These are phyloP conservation scores for Ceratotherium simum DNA, from an alignment of 2,113 vertebrate species.

Conservation along the genomic window DNA sequence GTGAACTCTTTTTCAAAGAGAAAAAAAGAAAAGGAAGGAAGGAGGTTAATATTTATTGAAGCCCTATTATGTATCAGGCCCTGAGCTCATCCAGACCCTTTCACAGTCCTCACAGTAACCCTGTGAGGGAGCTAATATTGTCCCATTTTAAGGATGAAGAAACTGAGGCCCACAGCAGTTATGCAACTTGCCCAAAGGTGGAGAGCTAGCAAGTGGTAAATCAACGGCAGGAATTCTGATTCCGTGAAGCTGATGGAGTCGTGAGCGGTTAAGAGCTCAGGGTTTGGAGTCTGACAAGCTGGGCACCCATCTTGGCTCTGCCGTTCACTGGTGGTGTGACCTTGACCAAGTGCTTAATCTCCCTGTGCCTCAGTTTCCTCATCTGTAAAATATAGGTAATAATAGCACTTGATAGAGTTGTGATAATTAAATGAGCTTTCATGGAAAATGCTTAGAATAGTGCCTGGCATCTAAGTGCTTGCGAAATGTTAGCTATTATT, in stretches of 20 bases:
- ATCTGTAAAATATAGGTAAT: background rate
- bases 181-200: background rate
- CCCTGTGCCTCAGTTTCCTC: background rate
- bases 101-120: background rate
- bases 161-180: background rate
- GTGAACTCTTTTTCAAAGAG: slow-evolving; percentile 5
- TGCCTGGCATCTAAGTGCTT: background rate
- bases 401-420: slow-evolving; percentile 2
- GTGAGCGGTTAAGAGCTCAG: background rate
- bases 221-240: background rate
- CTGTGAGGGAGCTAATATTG: background rate
- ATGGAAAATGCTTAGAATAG: slow-evolving; percentile 1
- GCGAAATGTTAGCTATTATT: background rate
- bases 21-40: background rate
- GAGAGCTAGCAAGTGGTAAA: background rate
- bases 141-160: background rate
- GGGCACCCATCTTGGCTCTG: background rate
- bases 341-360: background rate
- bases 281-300: background rate
- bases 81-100: background rate
- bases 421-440: background rate
- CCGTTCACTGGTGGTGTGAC: background rate
- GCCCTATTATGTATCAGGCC: background rate
- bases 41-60: background rate
- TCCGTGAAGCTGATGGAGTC: background rate